Conservation (phyloP, 1,140 invertebrate genomes). For the Nasonia giraulti region DNA sequence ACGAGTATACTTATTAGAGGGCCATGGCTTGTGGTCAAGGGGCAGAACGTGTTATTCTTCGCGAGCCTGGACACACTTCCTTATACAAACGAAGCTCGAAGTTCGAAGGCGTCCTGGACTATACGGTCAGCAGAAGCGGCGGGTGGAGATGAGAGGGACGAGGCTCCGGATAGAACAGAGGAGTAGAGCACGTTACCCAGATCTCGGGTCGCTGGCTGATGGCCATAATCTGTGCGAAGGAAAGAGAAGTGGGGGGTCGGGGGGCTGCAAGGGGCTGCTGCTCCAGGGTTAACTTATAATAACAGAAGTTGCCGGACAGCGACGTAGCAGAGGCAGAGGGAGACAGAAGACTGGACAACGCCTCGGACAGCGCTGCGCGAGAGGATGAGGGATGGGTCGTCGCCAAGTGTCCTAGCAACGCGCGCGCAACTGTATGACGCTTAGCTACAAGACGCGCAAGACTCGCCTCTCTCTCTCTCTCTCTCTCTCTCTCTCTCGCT, state of each 20-base stretch:
- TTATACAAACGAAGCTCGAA: constrained; percentile 69
- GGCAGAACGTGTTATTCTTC: constrained; percentile 72
- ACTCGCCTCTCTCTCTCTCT: constrained; percentile 47
- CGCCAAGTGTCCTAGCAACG: constrained; percentile 72
- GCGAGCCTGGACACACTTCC: constrained; percentile 64
- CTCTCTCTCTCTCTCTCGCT: background rate
- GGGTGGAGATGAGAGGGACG: background rate
- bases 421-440: constrained; percentile 50
- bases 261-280: constrained; percentile 40
- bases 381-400: constrained; percentile 70
- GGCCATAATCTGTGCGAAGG: constrained; percentile 69
- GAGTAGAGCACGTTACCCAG: constrained; percentile 60
- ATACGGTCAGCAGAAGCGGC: background rate
- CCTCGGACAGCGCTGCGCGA: constrained; percentile 55
- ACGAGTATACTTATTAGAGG: constrained; percentile 46
- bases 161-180: constrained; percentile 5
- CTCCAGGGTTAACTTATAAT: constrained; percentile 73
- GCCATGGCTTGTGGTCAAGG: constrained; percentile 56
- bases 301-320: constrained; percentile 72
- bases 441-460: constrained; percentile 63
- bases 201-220: constrained; percentile 71
- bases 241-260: constrained; percentile 46
- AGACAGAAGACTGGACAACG: constrained; percentile 69
- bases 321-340: constrained; percentile 60
- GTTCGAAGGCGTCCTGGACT: constrained; percentile 57